Percentiles rank a stretch among this genome's conserved stretches.
phyloP scores from a whole-genome alignment of 2,797 vertebrate genomes.

The Peromyscus nudipes region DNA sequence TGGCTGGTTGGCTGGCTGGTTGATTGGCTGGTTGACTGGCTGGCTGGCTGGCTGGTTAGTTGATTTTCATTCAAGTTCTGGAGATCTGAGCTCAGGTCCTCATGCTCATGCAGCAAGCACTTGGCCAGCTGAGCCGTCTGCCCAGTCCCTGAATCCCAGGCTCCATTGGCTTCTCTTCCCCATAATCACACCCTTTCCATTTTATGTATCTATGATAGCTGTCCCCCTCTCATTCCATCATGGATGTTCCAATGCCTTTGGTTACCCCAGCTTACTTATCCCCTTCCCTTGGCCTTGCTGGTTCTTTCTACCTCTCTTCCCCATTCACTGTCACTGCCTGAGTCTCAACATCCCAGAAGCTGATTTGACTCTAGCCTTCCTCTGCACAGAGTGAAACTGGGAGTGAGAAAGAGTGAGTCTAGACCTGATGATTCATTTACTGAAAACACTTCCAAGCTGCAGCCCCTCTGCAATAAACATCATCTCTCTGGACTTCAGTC shows the following conservation, averaged over 20 bases:
- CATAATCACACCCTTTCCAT: neutral
- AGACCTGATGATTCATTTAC: neutral
- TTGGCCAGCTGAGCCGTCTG: neutral
- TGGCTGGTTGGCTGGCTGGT: neutral
- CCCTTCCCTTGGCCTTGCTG: neutral
- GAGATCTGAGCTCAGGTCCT: neutral
- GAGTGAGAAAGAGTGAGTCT: neutral
- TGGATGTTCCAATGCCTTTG: neutral
- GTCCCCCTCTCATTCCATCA: neutral
- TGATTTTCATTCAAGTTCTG: neutral
- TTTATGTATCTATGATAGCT: too few species aligned
- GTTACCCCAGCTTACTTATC: neutral
- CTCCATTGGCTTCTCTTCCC: too few species aligned
- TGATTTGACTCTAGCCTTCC: neutral
- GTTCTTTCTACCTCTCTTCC: neutral
- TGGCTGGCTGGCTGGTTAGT: neutral
- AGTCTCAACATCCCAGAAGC: neutral
- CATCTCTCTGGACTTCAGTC: neutral
- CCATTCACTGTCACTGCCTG: neutral
- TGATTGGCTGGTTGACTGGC: too few species aligned
- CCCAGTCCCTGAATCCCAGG: neutral
- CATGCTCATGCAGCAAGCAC: neutral
- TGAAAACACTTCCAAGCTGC: neutral
- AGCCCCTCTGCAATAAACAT: neutral
- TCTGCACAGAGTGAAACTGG: neutral